Conservation (phyloP, 2,113 vertebrate species). For the Microtus oregoni region DNA sequence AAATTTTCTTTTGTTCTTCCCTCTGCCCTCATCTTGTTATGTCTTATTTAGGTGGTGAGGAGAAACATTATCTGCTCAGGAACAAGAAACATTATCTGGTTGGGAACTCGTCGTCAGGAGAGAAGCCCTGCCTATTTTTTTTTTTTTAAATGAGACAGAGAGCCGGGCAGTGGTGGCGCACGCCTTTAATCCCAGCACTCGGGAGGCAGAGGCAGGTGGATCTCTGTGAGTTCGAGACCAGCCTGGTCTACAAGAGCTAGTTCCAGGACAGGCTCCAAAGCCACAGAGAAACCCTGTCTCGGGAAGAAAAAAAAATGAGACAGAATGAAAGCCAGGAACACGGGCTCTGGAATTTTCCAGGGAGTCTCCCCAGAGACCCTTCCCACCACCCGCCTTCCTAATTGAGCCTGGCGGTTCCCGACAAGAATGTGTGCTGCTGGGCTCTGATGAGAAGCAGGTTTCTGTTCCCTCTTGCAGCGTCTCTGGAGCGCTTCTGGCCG, state of each 20-base stretch:
- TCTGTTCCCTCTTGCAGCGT: fast-evolving
- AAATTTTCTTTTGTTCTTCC: not conserved
- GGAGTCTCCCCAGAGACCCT: not conserved
- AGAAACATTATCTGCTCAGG: not conserved
- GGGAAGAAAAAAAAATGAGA: not conserved
- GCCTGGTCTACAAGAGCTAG: too few species aligned
- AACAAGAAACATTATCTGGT: not conserved
- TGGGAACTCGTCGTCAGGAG: not conserved
- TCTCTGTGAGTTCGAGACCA: too few species aligned
- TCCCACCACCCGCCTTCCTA: not conserved
- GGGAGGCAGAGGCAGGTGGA: too few species aligned
- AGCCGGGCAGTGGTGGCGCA: too few species aligned
- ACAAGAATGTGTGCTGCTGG: fast-evolving
- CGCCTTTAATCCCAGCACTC: too few species aligned
- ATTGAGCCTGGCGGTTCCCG: not conserved
- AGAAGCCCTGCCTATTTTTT: not conserved
- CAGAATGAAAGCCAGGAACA: not conserved
- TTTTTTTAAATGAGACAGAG: not conserved
- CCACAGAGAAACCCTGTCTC: too few species aligned
- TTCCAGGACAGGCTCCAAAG: too few species aligned
- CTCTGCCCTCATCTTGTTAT: not conserved
- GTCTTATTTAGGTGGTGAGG: not conserved
- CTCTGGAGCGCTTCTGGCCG: not conserved
- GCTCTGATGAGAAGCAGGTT: not conserved
- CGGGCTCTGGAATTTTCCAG: not conserved